Evolutionary conservation across 1,140 invertebrate genomes (phyloP), one percentile per base, ranked within the genome.

Genomic region (Trichonephila clavipes): DNA sequence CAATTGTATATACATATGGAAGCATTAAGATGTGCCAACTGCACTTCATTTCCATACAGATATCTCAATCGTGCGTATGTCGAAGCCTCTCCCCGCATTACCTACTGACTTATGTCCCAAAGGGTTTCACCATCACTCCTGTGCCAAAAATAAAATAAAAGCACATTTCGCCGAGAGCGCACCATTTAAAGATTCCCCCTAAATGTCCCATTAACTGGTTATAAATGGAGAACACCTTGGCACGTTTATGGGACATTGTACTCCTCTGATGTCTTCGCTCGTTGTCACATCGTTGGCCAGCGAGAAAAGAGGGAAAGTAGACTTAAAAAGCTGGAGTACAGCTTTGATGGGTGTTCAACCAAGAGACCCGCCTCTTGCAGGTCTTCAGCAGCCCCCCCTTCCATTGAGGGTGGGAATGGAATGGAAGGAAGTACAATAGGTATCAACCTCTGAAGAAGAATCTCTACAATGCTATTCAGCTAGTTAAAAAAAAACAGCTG

Each of bases 151-250:
- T 12, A 40, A 77, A n/a, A 6, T 21, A 61, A 85, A 85, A 85
- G 58, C 83, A 58, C 18, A 28, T 85, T 85, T 85, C 44, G 83
- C 83, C 83, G 51, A 58, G 28, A 51, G 83, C 83, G 34, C 28
- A 14, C 66, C 66, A 69, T 69, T 69, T 69, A 69, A 77, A 34
- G 72, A 77, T 77, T 12, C 44, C 82, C 51, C 51, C 83, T 21
- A 85, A 85, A 58, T 85, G 83, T 59, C 83, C 83, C 83, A 85
- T 85, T 85, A 85, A 85, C 83, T 28, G 51, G 83, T 85, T 59
- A 85, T 85, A 85, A 85, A 85, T 61, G 83, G 58, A 85, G 58
- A 61, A 85, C 83, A 85, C 83, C n/a, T 61, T 24, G 83, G 83
- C n/a, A 24, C 83, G 83, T 85, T 85, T 58, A 59, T 28, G 72